These are phyloP conservation scores for Tenebrosternarchus preto DNA, from an alignment of 2,113 vertebrate genomes.

Conservation along the genomic window DNA sequence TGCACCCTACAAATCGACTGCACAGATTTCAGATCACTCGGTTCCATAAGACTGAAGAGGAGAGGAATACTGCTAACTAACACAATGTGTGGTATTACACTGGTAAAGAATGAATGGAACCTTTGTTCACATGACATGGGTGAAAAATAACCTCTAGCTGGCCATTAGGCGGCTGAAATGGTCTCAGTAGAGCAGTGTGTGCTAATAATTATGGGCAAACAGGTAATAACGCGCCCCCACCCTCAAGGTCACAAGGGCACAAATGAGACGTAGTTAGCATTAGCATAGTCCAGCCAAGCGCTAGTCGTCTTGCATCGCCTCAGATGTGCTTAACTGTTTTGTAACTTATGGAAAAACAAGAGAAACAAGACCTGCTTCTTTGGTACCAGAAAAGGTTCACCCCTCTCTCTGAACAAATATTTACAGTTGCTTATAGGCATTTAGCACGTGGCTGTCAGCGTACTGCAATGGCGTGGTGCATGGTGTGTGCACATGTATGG, in stretches of 20 bases:
- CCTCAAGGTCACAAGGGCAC: conserved; percentile 72
- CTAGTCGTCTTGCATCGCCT: conserved; percentile 2
- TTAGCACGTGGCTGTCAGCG: conserved; percentile 8
- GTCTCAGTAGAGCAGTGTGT: conserved; percentile 53
- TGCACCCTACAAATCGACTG: not conserved
- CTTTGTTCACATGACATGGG: conserved; percentile 76
- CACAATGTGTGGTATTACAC: conserved; percentile 72
- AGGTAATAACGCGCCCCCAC: conserved; percentile 61
- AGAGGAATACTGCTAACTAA: conserved; percentile 55
- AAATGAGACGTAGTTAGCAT: conserved; percentile 48
- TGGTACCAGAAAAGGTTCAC: not conserved
- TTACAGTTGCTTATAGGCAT: not conserved
- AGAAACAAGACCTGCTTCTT: conserved; percentile 37
- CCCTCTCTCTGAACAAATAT: conserved; percentile 12
- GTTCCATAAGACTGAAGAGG: conserved; percentile 50
- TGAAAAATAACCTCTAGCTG: conserved; percentile 74
- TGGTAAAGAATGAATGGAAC: conserved; percentile 73
- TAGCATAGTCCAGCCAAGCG: not conserved
- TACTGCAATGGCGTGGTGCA: conserved; percentile 9
- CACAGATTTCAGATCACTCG: conserved; percentile 4
- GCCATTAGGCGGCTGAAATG: conserved; percentile 71
- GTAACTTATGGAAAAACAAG: not conserved
- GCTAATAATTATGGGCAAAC: conserved; percentile 75
- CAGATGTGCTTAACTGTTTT: not conserved
- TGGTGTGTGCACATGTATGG: not conserved